Percentiles rank a stretch among this genome's conserved stretches.
phyloP scores from a whole-genome alignment of 2,113 vertebrate genomes.

The Pseudopodoces humilis region DNA sequence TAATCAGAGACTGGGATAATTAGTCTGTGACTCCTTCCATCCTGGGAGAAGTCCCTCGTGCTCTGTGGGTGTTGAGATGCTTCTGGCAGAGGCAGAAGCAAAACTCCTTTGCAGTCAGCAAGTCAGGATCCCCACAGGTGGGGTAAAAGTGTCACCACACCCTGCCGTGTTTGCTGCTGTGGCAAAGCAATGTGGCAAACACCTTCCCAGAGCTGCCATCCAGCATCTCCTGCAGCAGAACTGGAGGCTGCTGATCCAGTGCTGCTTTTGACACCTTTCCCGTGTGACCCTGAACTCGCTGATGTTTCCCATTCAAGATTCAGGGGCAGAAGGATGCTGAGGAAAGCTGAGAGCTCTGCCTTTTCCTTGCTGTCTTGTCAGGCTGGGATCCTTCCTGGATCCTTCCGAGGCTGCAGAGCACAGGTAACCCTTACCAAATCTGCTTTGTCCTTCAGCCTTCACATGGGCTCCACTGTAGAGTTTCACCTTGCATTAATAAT shows the following conservation, averaged over 20 bases:
- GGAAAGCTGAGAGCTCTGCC: background rate
- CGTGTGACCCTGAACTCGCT: rapidly evolving
- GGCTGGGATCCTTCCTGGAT: background rate
- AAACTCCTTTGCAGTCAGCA: background rate
- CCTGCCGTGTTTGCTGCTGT: background rate
- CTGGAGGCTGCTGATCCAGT: background rate
- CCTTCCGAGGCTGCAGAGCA: background rate
- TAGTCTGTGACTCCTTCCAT: background rate
- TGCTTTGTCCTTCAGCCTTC: background rate
- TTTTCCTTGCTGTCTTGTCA: background rate
- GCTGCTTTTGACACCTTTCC: rapidly evolving
- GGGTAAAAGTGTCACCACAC: background rate
- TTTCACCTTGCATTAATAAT: background rate
- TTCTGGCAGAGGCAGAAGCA: background rate
- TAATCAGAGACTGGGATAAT: background rate
- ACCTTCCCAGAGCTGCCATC: background rate
- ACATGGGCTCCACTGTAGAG: background rate
- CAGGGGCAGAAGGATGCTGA: background rate
- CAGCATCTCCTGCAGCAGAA: background rate
- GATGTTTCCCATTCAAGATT: background rate
- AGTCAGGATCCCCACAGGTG: background rate
- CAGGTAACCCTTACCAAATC: background rate
- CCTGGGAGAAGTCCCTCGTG: background rate
- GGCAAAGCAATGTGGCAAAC: background rate
- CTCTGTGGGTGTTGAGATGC: background rate